These are phyloP conservation scores for Drosophila kanapiae DNA, from an alignment of 1,140 invertebrate species.

Conservation along the genomic window DNA sequence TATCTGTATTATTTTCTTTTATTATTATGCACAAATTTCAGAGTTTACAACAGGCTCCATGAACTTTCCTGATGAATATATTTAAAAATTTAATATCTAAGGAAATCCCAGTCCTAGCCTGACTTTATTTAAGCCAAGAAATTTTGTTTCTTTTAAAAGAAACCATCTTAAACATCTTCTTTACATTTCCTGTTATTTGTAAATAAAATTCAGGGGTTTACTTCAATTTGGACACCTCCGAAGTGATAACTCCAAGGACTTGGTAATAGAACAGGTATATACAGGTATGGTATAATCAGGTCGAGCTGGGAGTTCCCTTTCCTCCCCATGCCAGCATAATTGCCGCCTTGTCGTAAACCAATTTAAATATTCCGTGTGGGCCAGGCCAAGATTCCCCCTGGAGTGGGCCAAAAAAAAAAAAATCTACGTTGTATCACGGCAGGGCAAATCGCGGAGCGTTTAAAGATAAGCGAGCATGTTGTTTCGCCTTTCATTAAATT, in stretches of 20 bases:
- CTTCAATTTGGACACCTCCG: background rate
- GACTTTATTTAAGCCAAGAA: background rate
- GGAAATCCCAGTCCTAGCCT: background rate
- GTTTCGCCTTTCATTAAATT: conserved; percentile 55
- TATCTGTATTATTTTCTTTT: too few relatives aligned
- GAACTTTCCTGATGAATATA: background rate
- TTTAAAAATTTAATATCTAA: background rate
- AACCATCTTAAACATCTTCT: background rate
- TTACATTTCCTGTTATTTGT: background rate
- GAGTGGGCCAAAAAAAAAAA: conserved; percentile 4
- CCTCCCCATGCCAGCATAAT: conserved; percentile 19
- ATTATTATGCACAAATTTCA: too few relatives aligned
- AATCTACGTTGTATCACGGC: conserved; percentile 35
- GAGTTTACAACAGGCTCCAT: too few relatives aligned
- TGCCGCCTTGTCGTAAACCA: conserved; percentile 36
- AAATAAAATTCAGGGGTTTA: background rate
- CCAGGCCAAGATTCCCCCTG: conserved; percentile 12
- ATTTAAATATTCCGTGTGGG: conserved; percentile 47
- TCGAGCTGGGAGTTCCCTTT: background rate
- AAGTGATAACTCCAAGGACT: conserved; percentile 12
- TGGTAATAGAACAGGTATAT: conserved; percentile 19
- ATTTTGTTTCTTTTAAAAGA: background rate
- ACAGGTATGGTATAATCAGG: conserved; percentile 9
- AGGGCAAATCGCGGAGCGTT: conserved; percentile 44
- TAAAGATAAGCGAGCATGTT: conserved; percentile 62